Conservation (phyloP, 1,140 invertebrate species). For the Adelges cooleyi region DNA sequence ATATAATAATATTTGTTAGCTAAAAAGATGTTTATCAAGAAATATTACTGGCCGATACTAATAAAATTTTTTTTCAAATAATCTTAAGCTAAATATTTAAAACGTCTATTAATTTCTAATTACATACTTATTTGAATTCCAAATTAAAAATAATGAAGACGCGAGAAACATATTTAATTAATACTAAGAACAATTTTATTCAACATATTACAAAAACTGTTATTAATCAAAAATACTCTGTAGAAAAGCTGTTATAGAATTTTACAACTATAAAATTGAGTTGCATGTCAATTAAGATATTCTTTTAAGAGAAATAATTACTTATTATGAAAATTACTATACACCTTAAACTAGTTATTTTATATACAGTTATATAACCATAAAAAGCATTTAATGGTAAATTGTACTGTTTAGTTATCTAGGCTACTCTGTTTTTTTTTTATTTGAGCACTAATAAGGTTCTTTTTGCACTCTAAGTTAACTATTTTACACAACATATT, state of each 20-base stretch:
- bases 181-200: not conserved
- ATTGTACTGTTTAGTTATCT: constrained; percentile 24
- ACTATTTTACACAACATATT: too few relatives aligned
- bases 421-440: constrained; percentile 23
- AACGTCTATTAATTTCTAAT: too few relatives aligned
- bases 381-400: constrained; percentile 22
- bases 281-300: not conserved
- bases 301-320: constrained; percentile 7
- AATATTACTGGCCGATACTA: too few relatives aligned
- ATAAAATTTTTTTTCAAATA: too few relatives aligned
- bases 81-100: too few relatives aligned
- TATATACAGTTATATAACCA: constrained; percentile 7
- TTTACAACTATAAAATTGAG: not conserved
- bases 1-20: too few relatives aligned
- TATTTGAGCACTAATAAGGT: constrained; percentile 19
- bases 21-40: too few relatives aligned
- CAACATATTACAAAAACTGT: not conserved
- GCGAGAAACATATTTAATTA: not conserved
- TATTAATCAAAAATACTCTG: constrained; percentile 22
- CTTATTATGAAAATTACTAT: not conserved
- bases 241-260: not conserved
- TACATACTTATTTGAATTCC: too few relatives aligned
- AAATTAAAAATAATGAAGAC: too few relatives aligned
- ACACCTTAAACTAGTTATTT: constrained; percentile 7
- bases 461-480: not conserved